These are phyloP conservation scores for Macrochelys suwanniensis DNA, from an alignment of 2,797 vertebrate species.

Conservation along the genomic window DNA sequence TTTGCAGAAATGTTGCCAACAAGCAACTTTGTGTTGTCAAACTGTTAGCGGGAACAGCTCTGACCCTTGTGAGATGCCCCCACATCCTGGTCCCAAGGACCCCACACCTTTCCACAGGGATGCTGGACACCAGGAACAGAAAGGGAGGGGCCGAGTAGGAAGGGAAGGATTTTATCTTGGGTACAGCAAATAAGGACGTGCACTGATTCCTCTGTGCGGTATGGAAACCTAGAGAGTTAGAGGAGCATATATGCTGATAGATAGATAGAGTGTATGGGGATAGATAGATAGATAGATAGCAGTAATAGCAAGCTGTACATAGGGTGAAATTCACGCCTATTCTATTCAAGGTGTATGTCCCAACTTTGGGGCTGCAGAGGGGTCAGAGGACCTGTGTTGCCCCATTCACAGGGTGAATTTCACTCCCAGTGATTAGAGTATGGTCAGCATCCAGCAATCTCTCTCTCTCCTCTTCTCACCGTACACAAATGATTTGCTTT, in stretches of 20 bases:
- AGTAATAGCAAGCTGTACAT: too few species aligned
- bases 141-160: background rate
- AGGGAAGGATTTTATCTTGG: background rate
- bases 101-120: slow-evolving; percentile 4
- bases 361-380: too few species aligned
- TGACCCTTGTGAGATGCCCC: slow-evolving; percentile 43
- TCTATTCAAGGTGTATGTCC: too few species aligned
- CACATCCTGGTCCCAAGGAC: background rate
- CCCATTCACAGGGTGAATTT: background rate
- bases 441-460: background rate
- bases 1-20: slow-evolving; percentile 50
- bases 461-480: background rate
- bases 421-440: background rate
- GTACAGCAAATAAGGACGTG: background rate
- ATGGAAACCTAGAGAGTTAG: background rate
- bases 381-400: background rate
- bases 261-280: slow-evolving; percentile 55
- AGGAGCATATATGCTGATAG: background rate
- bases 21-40: slow-evolving; percentile 50
- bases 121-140: background rate
- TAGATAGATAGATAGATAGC: background rate
- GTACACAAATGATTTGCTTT: background rate
- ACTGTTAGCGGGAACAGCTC: slow-evolving; percentile 65
- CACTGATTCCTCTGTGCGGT: background rate
- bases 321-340: too few species aligned